These are phyloP conservation scores for Orussus abietinus DNA, from an alignment of 1,140 invertebrate species.

Conservation along the genomic window DNA sequence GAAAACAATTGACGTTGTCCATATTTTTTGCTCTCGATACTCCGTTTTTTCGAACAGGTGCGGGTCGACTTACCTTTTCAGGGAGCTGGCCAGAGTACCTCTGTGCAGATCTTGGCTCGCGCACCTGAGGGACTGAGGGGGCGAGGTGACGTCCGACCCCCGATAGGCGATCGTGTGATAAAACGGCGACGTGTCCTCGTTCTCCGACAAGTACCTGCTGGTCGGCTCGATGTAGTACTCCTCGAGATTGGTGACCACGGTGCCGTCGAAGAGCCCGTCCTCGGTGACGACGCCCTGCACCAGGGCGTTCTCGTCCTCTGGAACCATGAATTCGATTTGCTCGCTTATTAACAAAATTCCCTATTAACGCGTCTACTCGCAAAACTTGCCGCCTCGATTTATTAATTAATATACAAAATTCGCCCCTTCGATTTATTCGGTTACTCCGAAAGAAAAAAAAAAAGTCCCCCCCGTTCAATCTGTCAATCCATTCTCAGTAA, in stretches of 20 bases:
- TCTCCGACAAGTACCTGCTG: conserved; percentile 60
- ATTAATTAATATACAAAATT: no score
- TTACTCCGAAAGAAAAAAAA: no score
- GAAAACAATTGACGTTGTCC: no score
- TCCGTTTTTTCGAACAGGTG: no score
- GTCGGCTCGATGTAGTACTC: conserved; percentile 86
- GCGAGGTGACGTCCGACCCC: conserved; percentile 72
- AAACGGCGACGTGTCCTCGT: conserved; percentile 46
- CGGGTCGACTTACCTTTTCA: conserved; percentile 33
- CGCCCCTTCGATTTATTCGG: no score
- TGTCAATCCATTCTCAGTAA: no score
- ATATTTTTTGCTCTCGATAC: no score
- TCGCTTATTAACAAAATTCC: no score
- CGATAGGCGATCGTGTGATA: conserved; percentile 84
- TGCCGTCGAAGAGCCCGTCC: conserved; percentile 86
- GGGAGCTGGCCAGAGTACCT: conserved; percentile 21
- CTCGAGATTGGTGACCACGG: conserved; percentile 69
- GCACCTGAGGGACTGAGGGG: conserved; percentile 50
- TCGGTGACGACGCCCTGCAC: conserved; percentile 82
- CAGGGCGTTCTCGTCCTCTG: conserved; percentile 78
- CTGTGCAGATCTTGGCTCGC: conserved; percentile 54
- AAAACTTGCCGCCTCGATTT: no score
- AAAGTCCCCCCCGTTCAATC: no score
- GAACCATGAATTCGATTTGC: no score
- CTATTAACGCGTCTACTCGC: no score